phyloP scores from a whole-genome alignment of 92 coral and sea anemone genomes.

The Zoanthus sansibaricus region DNA sequence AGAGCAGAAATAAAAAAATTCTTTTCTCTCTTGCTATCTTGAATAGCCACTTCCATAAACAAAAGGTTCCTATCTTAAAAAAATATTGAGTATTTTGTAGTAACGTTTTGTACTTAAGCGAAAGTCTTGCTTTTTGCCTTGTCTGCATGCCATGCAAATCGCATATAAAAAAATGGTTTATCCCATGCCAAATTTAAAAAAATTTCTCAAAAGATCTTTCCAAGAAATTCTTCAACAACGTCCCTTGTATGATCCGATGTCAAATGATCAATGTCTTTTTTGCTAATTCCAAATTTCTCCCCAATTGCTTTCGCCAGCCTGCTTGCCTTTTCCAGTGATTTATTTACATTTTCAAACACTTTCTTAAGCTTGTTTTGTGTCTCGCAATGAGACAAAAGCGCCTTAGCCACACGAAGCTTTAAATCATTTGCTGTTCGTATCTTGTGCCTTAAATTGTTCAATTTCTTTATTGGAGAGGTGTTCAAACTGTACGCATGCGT shows the following conservation, averaged over 20 bases:
- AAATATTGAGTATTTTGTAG: no score
- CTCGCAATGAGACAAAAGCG: conserved; percentile 84
- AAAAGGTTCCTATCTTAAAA: no score
- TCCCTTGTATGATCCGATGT: conserved; percentile 79
- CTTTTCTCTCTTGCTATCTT: no score
- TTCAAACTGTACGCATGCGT: conserved; percentile 8
- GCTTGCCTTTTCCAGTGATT: conserved; percentile 80
- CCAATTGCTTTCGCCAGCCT: conserved; percentile 87
- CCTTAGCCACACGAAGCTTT: conserved; percentile 88
- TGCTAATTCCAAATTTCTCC: conserved; percentile 78
- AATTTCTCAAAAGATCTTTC: conserved; percentile 65
- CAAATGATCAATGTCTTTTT: conserved; percentile 69
- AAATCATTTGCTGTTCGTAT: conserved; percentile 71
- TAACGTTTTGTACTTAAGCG: no score
- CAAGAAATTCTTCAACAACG: conserved; percentile 79
- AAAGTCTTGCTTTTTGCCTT: no score
- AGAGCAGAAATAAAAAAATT: no score
- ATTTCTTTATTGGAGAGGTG: conserved; percentile 38
- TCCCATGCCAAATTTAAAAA: neutral
- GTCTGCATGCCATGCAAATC: no score
- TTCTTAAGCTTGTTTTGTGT: conserved; percentile 82
- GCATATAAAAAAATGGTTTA: no score
- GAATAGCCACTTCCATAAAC: no score
- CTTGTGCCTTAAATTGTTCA: conserved; percentile 57
- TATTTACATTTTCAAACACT: conserved; percentile 78